Percentiles rank a stretch among this genome's conserved stretches.
Evolutionary conservation across 2,888 invertebrate species (phyloP).

Genomic region (Ennomos fuscantarius): DNA sequence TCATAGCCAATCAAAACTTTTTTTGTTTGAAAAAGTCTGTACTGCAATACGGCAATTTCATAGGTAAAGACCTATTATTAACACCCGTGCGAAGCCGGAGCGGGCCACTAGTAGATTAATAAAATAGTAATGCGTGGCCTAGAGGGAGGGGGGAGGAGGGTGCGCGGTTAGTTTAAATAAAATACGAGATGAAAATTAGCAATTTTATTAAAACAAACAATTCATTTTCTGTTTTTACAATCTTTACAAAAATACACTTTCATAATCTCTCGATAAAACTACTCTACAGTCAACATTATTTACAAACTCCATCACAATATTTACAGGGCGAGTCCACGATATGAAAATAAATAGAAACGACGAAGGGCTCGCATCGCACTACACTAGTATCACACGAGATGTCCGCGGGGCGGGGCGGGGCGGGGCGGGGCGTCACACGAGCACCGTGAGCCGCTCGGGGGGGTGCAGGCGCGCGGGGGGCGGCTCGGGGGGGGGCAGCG

Average conservation of each 20-base stretch:
- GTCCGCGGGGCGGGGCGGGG: slow-evolving; percentile 13
- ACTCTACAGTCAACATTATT: slow-evolving; percentile 64
- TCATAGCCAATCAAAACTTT: no score
- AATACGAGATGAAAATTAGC: slow-evolving; percentile 37
- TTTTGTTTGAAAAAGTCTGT: no score
- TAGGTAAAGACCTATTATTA: no score
- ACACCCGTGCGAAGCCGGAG: no score
- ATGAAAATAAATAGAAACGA: slow-evolving; percentile 65
- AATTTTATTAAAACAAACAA: slow-evolving; percentile 73
- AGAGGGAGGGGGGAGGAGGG: neutral
- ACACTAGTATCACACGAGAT: slow-evolving; percentile 57
- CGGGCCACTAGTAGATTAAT: no score
- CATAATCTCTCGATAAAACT: slow-evolving; percentile 55
- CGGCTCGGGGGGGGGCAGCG: slow-evolving; percentile 77
- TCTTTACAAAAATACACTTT: slow-evolving; percentile 71
- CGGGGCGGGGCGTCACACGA: slow-evolving; percentile 55
- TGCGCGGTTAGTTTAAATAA: neutral
- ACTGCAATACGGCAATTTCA: no score
- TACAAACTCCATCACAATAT: slow-evolving; percentile 63
- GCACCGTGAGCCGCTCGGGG: slow-evolving; percentile 78
- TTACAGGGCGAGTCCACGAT: slow-evolving; percentile 59
- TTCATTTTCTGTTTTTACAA: slow-evolving; percentile 67
- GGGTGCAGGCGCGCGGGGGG: slow-evolving; percentile 51
- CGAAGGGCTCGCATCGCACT: slow-evolving; percentile 32
- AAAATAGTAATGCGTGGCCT: neutral